These are phyloP conservation scores for Machaerirhynchus nigripectus DNA, from an alignment of 2,113 vertebrate genomes.

Conservation along the genomic window DNA sequence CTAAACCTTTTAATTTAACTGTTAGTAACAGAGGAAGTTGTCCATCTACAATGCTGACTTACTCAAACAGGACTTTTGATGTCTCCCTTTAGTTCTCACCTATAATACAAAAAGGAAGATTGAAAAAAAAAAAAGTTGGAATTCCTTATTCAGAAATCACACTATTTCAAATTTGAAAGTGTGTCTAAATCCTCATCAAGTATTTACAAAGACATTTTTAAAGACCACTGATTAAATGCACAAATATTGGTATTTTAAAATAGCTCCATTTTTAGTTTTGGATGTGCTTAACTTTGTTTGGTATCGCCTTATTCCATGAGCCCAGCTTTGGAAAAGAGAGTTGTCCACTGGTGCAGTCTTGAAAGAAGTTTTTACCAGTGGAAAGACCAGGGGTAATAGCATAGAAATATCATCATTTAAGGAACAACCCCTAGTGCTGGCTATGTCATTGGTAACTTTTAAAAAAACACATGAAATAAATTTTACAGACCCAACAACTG, in stretches of 20 bases:
- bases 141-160: not conserved
- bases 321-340: not conserved
- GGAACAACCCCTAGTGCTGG: rapidly evolving
- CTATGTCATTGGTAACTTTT: not conserved
- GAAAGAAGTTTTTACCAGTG: not conserved
- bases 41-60: not conserved
- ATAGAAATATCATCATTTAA: not conserved
- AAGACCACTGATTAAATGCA: not conserved
- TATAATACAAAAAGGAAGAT: not conserved
- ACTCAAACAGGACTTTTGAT: not conserved
- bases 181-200: not conserved
- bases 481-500: not conserved
- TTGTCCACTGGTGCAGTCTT: not conserved
- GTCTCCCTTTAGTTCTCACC: not conserved
- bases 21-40: not conserved
- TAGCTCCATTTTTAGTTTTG: not conserved
- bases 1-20: not conserved
- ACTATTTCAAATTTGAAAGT: not conserved
- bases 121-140: rapidly evolving
- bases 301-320: not conserved
- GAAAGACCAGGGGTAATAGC: not conserved
- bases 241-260: not conserved
- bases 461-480: not conserved
- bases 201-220: not conserved
- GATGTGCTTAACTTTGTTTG: not conserved